Evolutionary conservation across 1,140 invertebrate genomes (phyloP), one percentile per base, ranked within the genome.

Genomic region (Macrocentrus cingulum): DNA sequence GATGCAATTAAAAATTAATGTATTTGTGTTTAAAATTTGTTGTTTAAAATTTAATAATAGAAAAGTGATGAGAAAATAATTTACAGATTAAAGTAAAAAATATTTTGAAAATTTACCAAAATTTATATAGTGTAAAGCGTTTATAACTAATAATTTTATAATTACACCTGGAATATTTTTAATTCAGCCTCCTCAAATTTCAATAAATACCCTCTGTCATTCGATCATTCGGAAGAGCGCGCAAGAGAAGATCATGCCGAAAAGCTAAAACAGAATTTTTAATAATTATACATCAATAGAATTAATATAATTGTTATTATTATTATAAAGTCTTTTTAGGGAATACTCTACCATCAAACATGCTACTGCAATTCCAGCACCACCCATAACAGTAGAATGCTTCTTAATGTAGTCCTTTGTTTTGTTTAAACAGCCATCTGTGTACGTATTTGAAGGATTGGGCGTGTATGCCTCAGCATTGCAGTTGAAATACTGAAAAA

Each of bases 321-420:
- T n/a, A n/a, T n/a, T n/a, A n/a, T n/a, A n/a, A n/a, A n/a, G n/a
- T n/a, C n/a, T n/a, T n/a, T n/a, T n/a, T n/a, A n/a, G n/a, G n/a
- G n/a, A n/a, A n/a, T n/a, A n/a, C n/a, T 25, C 80, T 80, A 91
- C 89, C 88, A 94, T 90, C n/a, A 94, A 74, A 62, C 87, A 82
- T 4, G 92, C 89, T 41, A 94, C 88, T 16, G 86, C 84, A 46
- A 94, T 86, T 4, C 90, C 92, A n/a, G 88, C 85, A 13, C 84
- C 87, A 37, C 91, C 92, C 52, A 95, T 84, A 32, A 91, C 84
- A 1, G 87, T 84, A 1, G 91, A 91, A 70, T 94, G 89, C 59
- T 86, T 84, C 56, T 89, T 83, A 62, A 94, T 83, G 67, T 88
- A 90, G 22, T 84, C 78, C 54, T 84, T 84, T 11, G 88, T 86